These are phyloP conservation scores for Malthinus flaveolus DNA, from an alignment of 2,888 invertebrate genomes.

Conservation along the genomic window DNA sequence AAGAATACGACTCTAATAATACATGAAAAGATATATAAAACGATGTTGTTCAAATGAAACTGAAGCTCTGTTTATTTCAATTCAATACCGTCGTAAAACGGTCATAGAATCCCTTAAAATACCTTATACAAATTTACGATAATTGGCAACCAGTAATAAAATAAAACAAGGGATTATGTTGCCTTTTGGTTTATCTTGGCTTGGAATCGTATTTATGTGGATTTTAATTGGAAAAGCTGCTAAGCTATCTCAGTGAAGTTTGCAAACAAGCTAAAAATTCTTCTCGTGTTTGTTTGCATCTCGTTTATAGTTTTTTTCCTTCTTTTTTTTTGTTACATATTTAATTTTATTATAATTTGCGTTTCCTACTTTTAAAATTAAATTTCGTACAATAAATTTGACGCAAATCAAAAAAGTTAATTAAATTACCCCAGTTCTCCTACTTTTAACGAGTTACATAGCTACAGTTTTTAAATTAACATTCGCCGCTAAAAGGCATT, in stretches of 20 bases:
- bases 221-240: slow-evolving; percentile 32
- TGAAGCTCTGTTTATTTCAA: slow-evolving; percentile 41
- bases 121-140: slow-evolving; percentile 47
- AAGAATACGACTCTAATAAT: slow-evolving; percentile 51
- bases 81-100: slow-evolving; percentile 44
- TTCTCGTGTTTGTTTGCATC: slow-evolving; percentile 27
- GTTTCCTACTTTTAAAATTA: not conserved
- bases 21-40: slow-evolving; percentile 43
- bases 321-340: slow-evolving; percentile 8
- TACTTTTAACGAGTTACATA: not conserved
- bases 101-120: slow-evolving; percentile 44
- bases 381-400: no score
- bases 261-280: slow-evolving; percentile 30
- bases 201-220: slow-evolving; percentile 29
- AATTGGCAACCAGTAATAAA: slow-evolving; percentile 41
- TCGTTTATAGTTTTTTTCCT: slow-evolving; percentile 24
- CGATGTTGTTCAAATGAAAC: slow-evolving; percentile 34
- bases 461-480: not conserved
- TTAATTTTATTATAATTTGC: slow-evolving; percentile 10
- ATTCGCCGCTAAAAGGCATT: slow-evolving; percentile 2
- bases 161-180: slow-evolving; percentile 49
- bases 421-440: no score
- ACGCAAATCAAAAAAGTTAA: no score
- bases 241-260: slow-evolving; percentile 29
- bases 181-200: slow-evolving; percentile 37